These are phyloP conservation scores for Hypselothyrea guttata DNA, from an alignment of 2,888 invertebrate species.

Conservation along the genomic window DNA sequence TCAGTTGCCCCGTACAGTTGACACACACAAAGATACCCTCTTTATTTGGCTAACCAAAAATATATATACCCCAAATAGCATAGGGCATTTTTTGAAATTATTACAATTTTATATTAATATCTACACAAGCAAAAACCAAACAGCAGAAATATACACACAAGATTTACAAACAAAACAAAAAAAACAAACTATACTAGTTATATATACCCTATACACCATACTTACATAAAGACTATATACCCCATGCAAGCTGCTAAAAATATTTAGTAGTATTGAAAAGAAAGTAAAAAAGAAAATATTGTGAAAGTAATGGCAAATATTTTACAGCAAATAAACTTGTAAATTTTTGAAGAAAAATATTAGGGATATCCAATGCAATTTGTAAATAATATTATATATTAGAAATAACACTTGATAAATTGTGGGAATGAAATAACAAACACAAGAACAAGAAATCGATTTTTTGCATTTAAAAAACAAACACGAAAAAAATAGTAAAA, in stretches of 20 bases:
- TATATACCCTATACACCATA: conserved; percentile 28
- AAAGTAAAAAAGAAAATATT: not conserved
- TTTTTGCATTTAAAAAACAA: conserved; percentile 69
- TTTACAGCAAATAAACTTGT: conserved; percentile 23
- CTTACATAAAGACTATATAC: conserved; percentile 19
- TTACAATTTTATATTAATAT: conserved; percentile 47
- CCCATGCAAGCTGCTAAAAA: conserved; percentile 33
- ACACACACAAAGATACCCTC: conserved; percentile 5
- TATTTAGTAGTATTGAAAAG: conserved; percentile 23
- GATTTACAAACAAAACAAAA: conserved; percentile 57
- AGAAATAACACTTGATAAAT: conserved; percentile 10
- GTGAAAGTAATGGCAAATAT: conserved; percentile 29
- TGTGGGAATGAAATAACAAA: conserved; percentile 33
- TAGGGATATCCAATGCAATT: conserved; percentile 51
- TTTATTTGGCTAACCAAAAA: conserved; percentile 26
- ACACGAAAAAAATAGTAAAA: conserved; percentile 59
- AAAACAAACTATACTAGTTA: conserved; percentile 41
- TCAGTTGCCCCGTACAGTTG: conserved; percentile 3
- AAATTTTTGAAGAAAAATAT: conserved; percentile 31
- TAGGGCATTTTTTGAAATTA: conserved; percentile 50
- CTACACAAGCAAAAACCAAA: conserved; percentile 28
- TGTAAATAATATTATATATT: conserved; percentile 43
- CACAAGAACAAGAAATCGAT: conserved; percentile 49
- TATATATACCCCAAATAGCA: conserved; percentile 13
- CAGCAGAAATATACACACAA: conserved; percentile 43